Evolutionary conservation across 2,888 invertebrate species (phyloP), one percentile per base, ranked within the genome.

Genomic region (Celastrina argiolus): DNA sequence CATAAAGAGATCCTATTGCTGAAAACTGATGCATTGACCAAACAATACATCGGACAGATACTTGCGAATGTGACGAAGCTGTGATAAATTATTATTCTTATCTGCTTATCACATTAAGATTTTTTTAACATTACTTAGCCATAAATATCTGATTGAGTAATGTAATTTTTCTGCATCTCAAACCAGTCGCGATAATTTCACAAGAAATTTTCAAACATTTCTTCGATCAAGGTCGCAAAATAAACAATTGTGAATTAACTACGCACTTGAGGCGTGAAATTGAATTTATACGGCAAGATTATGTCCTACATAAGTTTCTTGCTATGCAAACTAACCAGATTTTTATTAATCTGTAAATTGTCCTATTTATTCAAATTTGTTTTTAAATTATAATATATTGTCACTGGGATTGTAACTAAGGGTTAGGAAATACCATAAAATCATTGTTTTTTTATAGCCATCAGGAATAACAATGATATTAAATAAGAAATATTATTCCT

Each of bases 261-360:
- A 61, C 61, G 61, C 61, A 61, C 39, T 61, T 22, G 61, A 61
- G 36, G 18, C 61, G 39, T 61, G 61, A 61, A 61, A 61, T 61
- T 61, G 39, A 39, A 61, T 39, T 61, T 36, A 36, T 39, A 61
- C 22, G 36, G 39, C 39, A 2, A 61, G 39, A 36, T 39, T 61
- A 12, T 51, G 51, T 51, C 22, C 51, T 22, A 51, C 51, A 51
- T 51, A 51, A 26, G 51, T 5, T 51, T 36, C 10, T 36, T 36
- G 36, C 36, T 51, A 51, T 22, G 12, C 26, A 26, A 51, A 51
- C 22, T 26, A 22, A 51, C 51, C 22, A 51, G 12, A 26, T 10
- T 26, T 22, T 51, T 51, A 34, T 59, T 59, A 58, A 18, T 51
- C 8, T 10, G 22, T 7, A n/a, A 51, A 51, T 6, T 34, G 16